Percentiles rank a stretch among this genome's conserved stretches.
Evolutionary conservation across 2,888 invertebrate genomes (phyloP).

Genomic region (Exocentrus adspersus): DNA sequence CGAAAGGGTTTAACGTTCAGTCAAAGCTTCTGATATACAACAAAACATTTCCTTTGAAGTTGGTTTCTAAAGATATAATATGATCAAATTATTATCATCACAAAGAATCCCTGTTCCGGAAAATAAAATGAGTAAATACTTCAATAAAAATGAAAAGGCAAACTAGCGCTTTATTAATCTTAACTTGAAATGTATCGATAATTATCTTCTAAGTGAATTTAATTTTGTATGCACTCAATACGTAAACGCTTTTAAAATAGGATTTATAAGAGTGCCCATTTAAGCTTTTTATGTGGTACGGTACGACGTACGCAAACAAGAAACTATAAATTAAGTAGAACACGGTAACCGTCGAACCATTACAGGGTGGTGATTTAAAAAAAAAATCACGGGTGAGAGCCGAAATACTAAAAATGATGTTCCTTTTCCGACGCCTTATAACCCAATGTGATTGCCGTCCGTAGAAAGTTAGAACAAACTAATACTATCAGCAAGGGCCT

Average conservation of each 20-base stretch:
- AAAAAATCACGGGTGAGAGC: too few relatives aligned
- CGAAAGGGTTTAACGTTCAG: not conserved
- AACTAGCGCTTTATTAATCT: not conserved
- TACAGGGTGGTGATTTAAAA: too few relatives aligned
- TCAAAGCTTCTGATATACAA: not conserved
- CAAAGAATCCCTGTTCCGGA: not conserved
- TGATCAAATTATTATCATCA: not conserved
- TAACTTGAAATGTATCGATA: not conserved
- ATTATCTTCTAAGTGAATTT: not conserved
- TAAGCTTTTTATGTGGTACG: too few relatives aligned
- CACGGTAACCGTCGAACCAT: too few relatives aligned
- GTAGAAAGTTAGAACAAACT: too few relatives aligned
- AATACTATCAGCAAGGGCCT: too few relatives aligned
- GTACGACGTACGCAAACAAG: too few relatives aligned
- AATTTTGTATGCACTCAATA: not conserved
- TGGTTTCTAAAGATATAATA: not conserved
- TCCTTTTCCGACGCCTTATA: too few relatives aligned
- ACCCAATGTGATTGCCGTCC: too few relatives aligned
- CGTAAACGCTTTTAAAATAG: not conserved
- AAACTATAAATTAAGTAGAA: too few relatives aligned
- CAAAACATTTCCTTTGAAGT: not conserved
- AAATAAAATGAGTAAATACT: not conserved
- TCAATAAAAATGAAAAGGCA: not conserved
- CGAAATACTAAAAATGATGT: too few relatives aligned
- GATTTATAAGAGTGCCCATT: too few relatives aligned